These are phyloP conservation scores for Halichondria panicea DNA, from an alignment of 37 sponge, comb jelly and placozoan species.

Conservation along the genomic window DNA sequence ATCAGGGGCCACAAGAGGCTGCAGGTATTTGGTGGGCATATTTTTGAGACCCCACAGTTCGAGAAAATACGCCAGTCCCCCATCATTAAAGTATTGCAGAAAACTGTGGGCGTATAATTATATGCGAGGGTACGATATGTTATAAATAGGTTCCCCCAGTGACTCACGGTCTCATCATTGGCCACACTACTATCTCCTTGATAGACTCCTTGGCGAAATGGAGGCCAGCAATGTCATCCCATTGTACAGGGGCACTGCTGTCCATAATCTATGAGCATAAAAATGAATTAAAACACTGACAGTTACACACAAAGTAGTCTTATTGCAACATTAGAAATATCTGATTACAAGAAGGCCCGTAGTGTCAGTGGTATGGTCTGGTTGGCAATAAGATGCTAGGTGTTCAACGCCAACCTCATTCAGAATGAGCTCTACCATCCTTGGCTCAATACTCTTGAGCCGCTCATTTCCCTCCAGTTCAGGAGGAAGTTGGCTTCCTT, in stretches of 20 bases:
- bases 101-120: too few species aligned
- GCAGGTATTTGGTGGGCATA: too few species aligned
- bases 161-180: conserved; percentile 96
- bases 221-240: conserved; percentile 97
- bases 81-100: too few species aligned
- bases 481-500: conserved; percentile 60
- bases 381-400: background rate
- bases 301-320: background rate
- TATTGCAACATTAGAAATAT: background rate
- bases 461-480: conserved; percentile 80
- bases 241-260: conserved; percentile 85
- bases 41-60: too few species aligned
- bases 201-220: conserved; percentile 95
- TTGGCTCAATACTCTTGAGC: conserved; percentile 85
- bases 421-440: conserved; percentile 91
- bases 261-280: conserved; percentile 98
- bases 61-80: too few species aligned
- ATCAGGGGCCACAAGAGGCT: too few species aligned
- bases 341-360: background rate
- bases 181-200: conserved; percentile 98
- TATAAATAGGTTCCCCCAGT: too few species aligned
- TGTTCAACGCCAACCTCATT: conserved; percentile 69
- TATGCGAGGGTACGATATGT: too few species aligned
- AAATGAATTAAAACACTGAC: too few species aligned
- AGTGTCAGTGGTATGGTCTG: background rate